A percentile compares a stretch with the other conserved stretches of the same genome.
These are phyloP conservation scores for Lasioglossum marginatum DNA, from an alignment of 2,888 invertebrate genomes.

Conservation along the genomic window DNA sequence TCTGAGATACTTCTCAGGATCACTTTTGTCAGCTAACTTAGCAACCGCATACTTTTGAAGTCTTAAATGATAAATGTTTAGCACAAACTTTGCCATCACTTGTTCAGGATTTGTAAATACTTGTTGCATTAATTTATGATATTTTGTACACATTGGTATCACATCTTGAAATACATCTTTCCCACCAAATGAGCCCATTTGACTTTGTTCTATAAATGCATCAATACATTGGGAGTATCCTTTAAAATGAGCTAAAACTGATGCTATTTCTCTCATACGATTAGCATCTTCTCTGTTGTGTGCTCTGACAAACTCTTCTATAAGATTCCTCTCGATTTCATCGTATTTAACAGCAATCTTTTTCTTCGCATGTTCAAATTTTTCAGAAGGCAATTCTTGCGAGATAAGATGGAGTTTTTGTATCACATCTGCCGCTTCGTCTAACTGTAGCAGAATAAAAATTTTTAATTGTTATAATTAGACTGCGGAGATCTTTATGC, in stretches of 20 bases:
- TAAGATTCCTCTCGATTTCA: slow-evolving; percentile 94
- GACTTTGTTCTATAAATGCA: slow-evolving; percentile 98
- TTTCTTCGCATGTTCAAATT: slow-evolving; percentile 93
- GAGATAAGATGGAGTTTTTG: slow-evolving; percentile 98
- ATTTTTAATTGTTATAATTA: neutral
- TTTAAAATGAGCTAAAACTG: slow-evolving; percentile 97
- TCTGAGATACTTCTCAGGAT: slow-evolving; percentile 94
- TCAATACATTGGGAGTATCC: slow-evolving; percentile 98
- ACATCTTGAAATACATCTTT: slow-evolving; percentile 97
- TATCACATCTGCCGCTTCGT: slow-evolving; percentile 98
- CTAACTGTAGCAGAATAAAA: slow-evolving; percentile 86
- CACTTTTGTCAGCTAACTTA: slow-evolving; percentile 91
- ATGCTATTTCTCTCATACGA: slow-evolving; percentile 97
- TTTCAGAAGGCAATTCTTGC: slow-evolving; percentile 95
- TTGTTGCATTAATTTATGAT: slow-evolving; percentile 92
- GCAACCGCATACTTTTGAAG: slow-evolving; percentile 94
- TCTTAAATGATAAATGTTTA: slow-evolving; percentile 97
- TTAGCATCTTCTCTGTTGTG: slow-evolving; percentile 93
- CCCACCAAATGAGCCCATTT: slow-evolving; percentile 94
- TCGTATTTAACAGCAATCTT: slow-evolving; percentile 96
- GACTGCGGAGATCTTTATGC: too few relatives aligned
- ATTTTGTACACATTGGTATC: slow-evolving; percentile 94
- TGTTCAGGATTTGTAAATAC: slow-evolving; percentile 98
- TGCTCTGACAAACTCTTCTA: slow-evolving; percentile 97
- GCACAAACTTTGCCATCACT: slow-evolving; percentile 98